Evolutionary conservation across 1,140 invertebrate species (phyloP), one percentile per base, ranked within the genome.

Genomic region (Arctopsyche grandis): DNA sequence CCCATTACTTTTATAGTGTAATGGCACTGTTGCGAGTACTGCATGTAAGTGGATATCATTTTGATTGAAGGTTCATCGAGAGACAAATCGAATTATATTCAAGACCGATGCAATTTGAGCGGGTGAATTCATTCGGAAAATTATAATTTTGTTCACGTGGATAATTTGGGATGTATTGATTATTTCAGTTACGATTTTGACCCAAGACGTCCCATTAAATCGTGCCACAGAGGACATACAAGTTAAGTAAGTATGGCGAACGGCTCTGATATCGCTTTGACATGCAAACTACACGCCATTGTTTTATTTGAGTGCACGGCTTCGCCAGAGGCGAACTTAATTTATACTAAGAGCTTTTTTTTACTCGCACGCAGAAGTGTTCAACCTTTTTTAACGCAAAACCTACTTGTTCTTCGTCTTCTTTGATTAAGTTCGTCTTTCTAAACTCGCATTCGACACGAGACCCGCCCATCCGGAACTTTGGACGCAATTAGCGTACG

Each of bases 401-500:
- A n/a, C n/a, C 29, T 38, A 38, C 29, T 38, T 7, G 29, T 38
- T 38, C 29, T 38, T 38, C n/a, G n/a, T n/a, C 29, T 38, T 38
- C 29, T 38, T 38, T 38, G 3, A 38, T 38, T 38, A 38, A 38
- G 29, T 38, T 38, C 3, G 29, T 38, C 29, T 1, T 38, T 38
- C 7, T 38, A 38, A 38, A 38, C 29, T 38, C 29, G 29, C 29
- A 38, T 38, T 38, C 29, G 29, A 38, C 29, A 38, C 29, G 48
- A 52, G 48, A 14, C 16, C 16, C 48, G 48, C 48, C 63, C 21
- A 22, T 14, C 29, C 29, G 29, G 21, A 66, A 66, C 63, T 66
- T 60, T 66, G 24, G 21, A 19, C 21, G 63, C 24, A 66, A 66
- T 66, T 66, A 66, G 24, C 56, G 56, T 66, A 26, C 63, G 63